Percentiles rank a stretch among this genome's conserved stretches.
These are phyloP conservation scores for Anodontia alba DNA, from an alignment of 2,888 invertebrate genomes.

Conservation along the genomic window DNA sequence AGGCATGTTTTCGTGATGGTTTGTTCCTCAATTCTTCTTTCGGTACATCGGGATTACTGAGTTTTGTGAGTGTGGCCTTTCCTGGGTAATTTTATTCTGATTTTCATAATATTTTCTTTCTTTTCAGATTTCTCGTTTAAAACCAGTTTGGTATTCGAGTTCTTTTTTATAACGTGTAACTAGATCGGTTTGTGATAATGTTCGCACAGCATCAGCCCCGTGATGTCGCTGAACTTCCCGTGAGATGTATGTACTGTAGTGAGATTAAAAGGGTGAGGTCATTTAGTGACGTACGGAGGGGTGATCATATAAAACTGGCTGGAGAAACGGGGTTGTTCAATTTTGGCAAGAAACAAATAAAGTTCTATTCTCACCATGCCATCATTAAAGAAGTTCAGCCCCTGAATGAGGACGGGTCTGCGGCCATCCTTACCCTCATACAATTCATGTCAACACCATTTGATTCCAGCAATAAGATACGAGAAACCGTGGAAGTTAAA, in stretches of 20 bases:
- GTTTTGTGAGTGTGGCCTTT: too few relatives aligned
- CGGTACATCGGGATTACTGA: too few relatives aligned
- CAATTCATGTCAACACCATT: slow-evolving; percentile 21
- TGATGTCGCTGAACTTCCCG: not conserved
- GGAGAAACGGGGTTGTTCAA: slow-evolving; percentile 1
- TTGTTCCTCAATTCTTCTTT: too few relatives aligned
- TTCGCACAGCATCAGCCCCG: not conserved
- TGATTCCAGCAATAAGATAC: not conserved
- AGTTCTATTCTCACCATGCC: slow-evolving; percentile 10
- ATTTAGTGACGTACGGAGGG: not conserved
- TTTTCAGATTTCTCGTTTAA: too few relatives aligned
- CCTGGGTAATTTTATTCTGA: too few relatives aligned
- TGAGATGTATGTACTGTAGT: slow-evolving; percentile 10
- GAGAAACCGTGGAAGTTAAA: slow-evolving; percentile 16
- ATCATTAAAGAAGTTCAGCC: slow-evolving; percentile 2
- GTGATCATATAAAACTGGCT: not conserved
- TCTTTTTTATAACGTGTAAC: too few relatives aligned
- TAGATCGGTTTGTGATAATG: too few relatives aligned
- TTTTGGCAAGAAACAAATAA: slow-evolving; percentile 3
- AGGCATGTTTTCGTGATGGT: too few relatives aligned
- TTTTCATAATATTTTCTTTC: too few relatives aligned
- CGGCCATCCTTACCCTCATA: not conserved
- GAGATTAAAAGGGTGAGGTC: not conserved
- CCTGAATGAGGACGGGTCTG: not conserved
- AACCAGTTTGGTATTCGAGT: too few relatives aligned